Conservation (phyloP, 2,888 invertebrate genomes). For the Drepanosiphum platanoidis region DNA sequence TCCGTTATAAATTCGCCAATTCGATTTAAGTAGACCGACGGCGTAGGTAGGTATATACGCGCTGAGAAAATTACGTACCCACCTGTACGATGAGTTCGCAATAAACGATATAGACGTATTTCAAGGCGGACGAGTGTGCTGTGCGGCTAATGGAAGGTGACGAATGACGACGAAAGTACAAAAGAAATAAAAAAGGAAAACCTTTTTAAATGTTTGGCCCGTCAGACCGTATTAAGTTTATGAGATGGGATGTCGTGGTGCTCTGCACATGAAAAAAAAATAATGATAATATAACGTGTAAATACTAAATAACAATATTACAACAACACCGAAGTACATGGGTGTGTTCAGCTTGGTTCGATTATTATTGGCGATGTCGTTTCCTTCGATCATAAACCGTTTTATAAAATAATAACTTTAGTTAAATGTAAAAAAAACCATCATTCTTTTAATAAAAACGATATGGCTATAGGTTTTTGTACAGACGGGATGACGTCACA, state of each 20-base stretch:
- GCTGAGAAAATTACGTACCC: neutral
- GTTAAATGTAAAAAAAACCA: too few relatives aligned
- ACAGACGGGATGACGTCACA: too few relatives aligned
- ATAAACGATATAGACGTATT: neutral
- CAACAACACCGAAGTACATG: neutral
- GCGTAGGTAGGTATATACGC: neutral
- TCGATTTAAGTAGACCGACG: too few relatives aligned
- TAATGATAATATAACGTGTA: neutral
- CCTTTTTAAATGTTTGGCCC: neutral
- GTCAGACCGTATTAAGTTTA: neutral
- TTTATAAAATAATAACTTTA: neutral
- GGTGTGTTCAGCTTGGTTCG: neutral
- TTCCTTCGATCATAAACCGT: neutral
- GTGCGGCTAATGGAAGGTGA: neutral
- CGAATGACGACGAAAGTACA: neutral
- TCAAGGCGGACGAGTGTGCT: neutral
- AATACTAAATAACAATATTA: neutral
- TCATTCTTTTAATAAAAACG: too few relatives aligned
- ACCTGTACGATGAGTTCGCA: neutral
- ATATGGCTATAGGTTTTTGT: too few relatives aligned
- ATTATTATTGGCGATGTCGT: too few relatives aligned
- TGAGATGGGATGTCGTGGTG: neutral
- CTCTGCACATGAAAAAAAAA: neutral
- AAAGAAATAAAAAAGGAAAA: neutral
- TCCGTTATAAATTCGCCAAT: neutral